These are phyloP conservation scores for Nycticorax nycticorax DNA, from an alignment of 2,113 vertebrate genomes.

Conservation along the genomic window DNA sequence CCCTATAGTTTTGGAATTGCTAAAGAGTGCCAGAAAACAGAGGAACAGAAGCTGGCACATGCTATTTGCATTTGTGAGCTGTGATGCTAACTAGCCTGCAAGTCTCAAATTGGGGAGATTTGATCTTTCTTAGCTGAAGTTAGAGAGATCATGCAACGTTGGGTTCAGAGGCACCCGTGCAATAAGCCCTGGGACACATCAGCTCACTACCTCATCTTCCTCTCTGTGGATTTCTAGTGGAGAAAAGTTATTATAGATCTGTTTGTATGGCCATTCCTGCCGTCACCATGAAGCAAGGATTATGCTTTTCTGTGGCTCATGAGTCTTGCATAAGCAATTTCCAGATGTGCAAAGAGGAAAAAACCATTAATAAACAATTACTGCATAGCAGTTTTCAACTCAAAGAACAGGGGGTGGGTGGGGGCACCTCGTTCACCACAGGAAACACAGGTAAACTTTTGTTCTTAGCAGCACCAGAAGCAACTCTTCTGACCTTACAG, in stretches of 20 bases:
- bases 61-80: neutral
- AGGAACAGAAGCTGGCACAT: neutral
- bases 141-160: neutral
- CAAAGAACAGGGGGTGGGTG: neutral
- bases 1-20: neutral
- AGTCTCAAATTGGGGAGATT: neutral
- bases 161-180: neutral
- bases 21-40: neutral
- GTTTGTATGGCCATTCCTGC: neutral
- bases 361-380: neutral
- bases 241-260: neutral
- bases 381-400: neutral
- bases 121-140: neutral
- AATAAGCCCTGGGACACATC: neutral
- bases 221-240: neutral
- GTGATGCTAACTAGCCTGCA: neutral
- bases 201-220: neutral
- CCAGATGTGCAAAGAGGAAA: neutral
- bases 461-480: neutral
- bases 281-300: neutral
- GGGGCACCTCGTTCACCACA: too few species aligned
- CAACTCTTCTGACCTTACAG: neutral
- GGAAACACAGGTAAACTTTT: neutral
- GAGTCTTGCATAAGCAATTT: neutral
- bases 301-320: neutral